These are phyloP conservation scores for Pardalotus punctatus DNA, from an alignment of 2,113 vertebrate species.

Conservation along the genomic window DNA sequence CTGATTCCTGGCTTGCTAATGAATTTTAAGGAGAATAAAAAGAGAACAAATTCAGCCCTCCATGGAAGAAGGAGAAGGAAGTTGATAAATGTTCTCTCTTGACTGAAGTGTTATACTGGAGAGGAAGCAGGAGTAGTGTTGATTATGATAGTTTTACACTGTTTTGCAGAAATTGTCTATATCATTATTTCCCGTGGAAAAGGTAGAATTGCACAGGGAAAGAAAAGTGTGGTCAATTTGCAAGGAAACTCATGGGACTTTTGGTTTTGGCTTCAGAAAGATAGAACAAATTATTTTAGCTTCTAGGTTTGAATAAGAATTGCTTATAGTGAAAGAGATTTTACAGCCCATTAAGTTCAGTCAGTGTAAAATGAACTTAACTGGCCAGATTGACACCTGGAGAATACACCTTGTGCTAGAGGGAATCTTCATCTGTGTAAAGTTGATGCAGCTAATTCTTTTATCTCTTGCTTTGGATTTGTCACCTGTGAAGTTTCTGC, in stretches of 20 bases:
- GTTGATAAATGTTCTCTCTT: not conserved
- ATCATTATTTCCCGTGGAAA: not conserved
- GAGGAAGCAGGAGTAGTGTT: not conserved
- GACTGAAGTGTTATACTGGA: not conserved
- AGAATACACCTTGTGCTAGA: not conserved
- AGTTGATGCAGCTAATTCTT: not conserved
- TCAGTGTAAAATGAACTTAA: conserved; percentile 22
- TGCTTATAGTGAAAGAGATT: conserved; percentile 28
- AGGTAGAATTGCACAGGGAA: not conserved
- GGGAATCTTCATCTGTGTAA: not conserved
- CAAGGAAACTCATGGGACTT: not conserved
- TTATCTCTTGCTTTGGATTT: not conserved
- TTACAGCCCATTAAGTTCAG: conserved; percentile 32
- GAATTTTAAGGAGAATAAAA: not conserved
- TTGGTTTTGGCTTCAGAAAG: not conserved
- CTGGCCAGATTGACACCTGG: conserved; percentile 19
- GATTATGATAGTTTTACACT: not conserved
- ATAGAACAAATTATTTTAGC: not conserved
- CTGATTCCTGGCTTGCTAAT: not conserved
- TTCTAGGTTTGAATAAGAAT: not conserved
- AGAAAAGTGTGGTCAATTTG: not conserved
- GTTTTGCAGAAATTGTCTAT: not conserved
- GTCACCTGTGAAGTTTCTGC: not conserved
- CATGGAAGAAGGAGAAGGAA: not conserved
- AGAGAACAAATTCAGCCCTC: not conserved